phyloP scores from a whole-genome alignment of 2,113 vertebrate genomes.

The Bufo bufo region DNA sequence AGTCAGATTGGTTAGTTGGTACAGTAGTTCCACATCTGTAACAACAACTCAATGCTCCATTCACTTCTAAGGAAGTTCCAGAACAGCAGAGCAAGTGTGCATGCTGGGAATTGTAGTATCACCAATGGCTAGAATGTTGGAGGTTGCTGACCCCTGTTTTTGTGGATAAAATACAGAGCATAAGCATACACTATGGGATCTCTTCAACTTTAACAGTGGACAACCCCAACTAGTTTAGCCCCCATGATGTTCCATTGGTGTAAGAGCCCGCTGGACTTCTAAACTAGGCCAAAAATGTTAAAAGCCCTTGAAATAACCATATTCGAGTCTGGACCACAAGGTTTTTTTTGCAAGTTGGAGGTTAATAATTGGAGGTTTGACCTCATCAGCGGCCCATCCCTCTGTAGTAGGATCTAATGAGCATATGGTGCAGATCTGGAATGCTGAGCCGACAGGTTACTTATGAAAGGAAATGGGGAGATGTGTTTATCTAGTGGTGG shows the following conservation, averaged over 20 bases:
- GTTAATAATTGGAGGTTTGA: not conserved
- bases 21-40: no score
- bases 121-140: no score
- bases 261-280: not conserved
- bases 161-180: no score
- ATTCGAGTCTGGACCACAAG: not conserved
- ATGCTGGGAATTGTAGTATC: no score
- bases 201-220: no score
- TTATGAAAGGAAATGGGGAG: constrained; percentile 29
- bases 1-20: no score
- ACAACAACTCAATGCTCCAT: no score
- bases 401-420: not conserved
- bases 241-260: not conserved
- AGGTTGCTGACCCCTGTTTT: no score
- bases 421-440: not conserved
- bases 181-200: no score
- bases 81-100: no score
- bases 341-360: not conserved
- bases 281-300: not conserved
- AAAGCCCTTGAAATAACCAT: not conserved
- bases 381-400: not conserved
- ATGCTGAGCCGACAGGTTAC: constrained; percentile 29
- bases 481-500: constrained; percentile 31
- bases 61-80: no score
- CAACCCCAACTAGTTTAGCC: not conserved